Conservation (phyloP, 2,888 invertebrate genomes). For the Synanthedon myopaeformis region DNA sequence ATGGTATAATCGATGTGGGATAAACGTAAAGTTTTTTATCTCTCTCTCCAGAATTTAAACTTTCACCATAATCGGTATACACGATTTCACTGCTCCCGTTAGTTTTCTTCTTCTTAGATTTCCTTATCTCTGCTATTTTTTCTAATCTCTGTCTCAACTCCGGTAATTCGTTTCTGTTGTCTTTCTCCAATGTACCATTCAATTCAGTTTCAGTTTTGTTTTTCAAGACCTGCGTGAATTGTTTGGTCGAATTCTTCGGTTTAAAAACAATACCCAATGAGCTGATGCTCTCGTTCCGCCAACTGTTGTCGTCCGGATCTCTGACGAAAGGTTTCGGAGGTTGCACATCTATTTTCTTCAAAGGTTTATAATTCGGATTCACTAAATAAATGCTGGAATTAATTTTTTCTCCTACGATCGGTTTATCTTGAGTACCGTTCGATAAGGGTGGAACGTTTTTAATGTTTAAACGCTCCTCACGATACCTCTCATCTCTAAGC, state of each 20-base stretch:
- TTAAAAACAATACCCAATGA: slow-evolving; percentile 61
- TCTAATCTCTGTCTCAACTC: slow-evolving; percentile 50
- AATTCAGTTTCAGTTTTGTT: slow-evolving; percentile 54
- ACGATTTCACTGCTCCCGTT: slow-evolving; percentile 32
- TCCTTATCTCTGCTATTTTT: slow-evolving; percentile 52
- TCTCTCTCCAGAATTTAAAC: slow-evolving; percentile 16
- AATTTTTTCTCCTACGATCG: slow-evolving; percentile 29
- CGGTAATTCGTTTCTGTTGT: slow-evolving; percentile 33
- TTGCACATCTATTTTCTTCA: slow-evolving; percentile 53
- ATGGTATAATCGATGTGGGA: slow-evolving; percentile 8
- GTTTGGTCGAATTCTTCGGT: slow-evolving; percentile 54
- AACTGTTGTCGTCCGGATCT: slow-evolving; percentile 60
- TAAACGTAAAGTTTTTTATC: slow-evolving; percentile 11
- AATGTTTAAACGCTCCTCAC: not conserved
- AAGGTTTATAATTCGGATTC: slow-evolving; percentile 46
- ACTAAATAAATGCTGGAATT: slow-evolving; percentile 34
- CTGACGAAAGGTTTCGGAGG: slow-evolving; percentile 41
- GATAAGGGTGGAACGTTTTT: not conserved
- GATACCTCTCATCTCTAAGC: slow-evolving; percentile 17
- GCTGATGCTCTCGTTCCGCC: slow-evolving; percentile 62
- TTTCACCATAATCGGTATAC: slow-evolving; percentile 41
- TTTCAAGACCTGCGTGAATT: slow-evolving; percentile 54
- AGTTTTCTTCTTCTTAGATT: slow-evolving; percentile 50
- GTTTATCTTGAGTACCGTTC: slow-evolving; percentile 20
- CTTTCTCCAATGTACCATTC: slow-evolving; percentile 30